Conservation (phyloP, 2,113 vertebrate genomes). For the Shinisaurus crocodilurus region DNA sequence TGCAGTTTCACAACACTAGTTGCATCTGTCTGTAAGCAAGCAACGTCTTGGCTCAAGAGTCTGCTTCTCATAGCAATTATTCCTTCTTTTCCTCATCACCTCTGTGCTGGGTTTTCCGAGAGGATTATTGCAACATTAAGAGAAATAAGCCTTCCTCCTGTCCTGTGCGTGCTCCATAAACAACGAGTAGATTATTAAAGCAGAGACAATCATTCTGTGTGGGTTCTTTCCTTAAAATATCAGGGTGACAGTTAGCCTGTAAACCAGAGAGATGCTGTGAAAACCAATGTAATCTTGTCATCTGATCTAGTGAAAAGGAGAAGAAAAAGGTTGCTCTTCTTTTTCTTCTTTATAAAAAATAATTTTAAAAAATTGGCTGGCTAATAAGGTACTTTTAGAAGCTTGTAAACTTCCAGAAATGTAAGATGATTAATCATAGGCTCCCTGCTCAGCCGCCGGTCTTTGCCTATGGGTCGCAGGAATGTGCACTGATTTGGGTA, state of each 20-base stretch:
- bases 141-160: constrained; percentile 45
- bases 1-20: constrained; percentile 68
- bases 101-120: constrained; percentile 52
- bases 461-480: constrained; percentile 61
- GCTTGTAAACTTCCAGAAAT: constrained; percentile 65
- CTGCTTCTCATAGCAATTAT: constrained; percentile 55
- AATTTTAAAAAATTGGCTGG: constrained; percentile 48
- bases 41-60: constrained; percentile 67
- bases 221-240: constrained; percentile 25
- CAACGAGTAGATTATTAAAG: constrained; percentile 34
- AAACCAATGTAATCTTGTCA: constrained; percentile 28
- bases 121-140: constrained; percentile 57
- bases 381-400: constrained; percentile 56
- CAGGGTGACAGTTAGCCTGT: not conserved
- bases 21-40: constrained; percentile 75
- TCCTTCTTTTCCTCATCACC: constrained; percentile 49
- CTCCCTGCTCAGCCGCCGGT: constrained; percentile 38
- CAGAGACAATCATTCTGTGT: constrained; percentile 15
- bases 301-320: constrained; percentile 32
- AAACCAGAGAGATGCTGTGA: constrained; percentile 18
- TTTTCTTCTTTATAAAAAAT: not conserved
- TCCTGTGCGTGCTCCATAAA: constrained; percentile 13
- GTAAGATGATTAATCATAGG: constrained; percentile 52
- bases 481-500: constrained; percentile 69
- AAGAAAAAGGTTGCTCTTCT: not conserved